Conservation (phyloP, 2,113 vertebrate species). For the Noturus placidus region DNA sequence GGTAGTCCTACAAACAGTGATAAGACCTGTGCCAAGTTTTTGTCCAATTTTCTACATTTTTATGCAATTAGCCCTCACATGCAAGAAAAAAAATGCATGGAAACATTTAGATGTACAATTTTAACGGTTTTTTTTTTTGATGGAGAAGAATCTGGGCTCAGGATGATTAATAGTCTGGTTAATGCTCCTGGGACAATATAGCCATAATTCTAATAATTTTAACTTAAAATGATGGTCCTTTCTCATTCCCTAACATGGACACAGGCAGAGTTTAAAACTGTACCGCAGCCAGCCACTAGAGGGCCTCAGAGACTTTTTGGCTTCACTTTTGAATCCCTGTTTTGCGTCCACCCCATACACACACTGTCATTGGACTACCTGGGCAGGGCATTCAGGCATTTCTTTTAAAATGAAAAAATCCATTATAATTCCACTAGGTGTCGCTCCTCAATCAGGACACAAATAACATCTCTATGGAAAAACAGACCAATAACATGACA, state of each 20-base stretch:
- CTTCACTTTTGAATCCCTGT: neutral
- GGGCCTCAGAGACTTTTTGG: neutral
- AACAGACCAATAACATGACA: neutral
- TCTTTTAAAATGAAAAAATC: neutral
- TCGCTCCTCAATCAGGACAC: conserved; percentile 6
- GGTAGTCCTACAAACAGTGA: too few species aligned
- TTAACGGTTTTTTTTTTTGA: too few species aligned
- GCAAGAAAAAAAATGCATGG: too few species aligned
- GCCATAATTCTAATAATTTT: too few species aligned
- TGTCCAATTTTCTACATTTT: too few species aligned
- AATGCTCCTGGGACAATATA: too few species aligned
- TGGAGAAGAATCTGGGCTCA: too few species aligned
- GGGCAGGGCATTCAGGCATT: neutral
- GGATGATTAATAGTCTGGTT: too few species aligned
- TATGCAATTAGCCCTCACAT: too few species aligned
- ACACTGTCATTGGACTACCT: neutral
- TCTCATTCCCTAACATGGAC: neutral
- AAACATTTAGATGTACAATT: too few species aligned
- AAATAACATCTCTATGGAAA: neutral
- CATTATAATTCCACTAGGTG: conserved; percentile 19
- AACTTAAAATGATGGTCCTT: too few species aligned
- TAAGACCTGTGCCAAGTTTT: too few species aligned
- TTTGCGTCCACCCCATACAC: neutral
- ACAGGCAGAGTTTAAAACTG: neutral
- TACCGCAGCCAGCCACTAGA: neutral